Percentiles rank a stretch among this genome's conserved stretches.
Conservation (phyloP, 2,888 invertebrate species). For the Oeneis ivallda region DNA sequence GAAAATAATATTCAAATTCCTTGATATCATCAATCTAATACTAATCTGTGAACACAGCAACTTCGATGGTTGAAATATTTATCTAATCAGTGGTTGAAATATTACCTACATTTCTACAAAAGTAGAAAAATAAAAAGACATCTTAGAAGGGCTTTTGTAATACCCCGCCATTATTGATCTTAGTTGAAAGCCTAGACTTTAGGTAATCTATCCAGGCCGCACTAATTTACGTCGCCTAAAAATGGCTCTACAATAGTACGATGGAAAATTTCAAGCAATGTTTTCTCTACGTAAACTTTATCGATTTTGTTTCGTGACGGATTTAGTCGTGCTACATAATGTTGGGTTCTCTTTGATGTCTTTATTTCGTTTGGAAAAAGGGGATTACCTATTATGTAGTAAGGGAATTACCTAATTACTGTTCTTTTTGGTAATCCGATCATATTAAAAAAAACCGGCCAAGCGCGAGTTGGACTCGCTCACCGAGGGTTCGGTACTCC, state of each 20-base stretch:
- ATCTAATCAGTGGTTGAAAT: too few species aligned
- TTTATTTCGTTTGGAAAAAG: too few species aligned
- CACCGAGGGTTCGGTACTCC: too few species aligned
- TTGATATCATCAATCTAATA: too few species aligned
- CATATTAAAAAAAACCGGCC: not conserved
- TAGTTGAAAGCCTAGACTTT: constrained; percentile 16
- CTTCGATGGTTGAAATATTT: too few species aligned
- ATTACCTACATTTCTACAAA: not conserved
- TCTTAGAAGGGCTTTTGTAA: constrained; percentile 11
- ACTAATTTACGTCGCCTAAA: not conserved
- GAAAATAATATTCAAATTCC: too few species aligned
- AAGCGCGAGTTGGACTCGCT: too few species aligned
- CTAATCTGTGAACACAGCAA: too few species aligned
- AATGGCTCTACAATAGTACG: constrained; percentile 3
- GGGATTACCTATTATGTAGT: not conserved
- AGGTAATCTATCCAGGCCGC: not conserved
- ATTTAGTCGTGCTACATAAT: constrained; percentile 5
- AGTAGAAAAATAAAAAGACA: not conserved
- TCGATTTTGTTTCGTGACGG: not conserved
- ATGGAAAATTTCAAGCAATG: constrained; percentile 19
- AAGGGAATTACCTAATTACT: not conserved
- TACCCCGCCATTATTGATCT: constrained; percentile 15
- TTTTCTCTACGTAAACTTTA: not conserved
- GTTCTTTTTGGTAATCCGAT: not conserved
- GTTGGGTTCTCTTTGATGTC: not conserved